Base-by-base conservation (phyloP, 2,888 invertebrate species). In the Meiosimyza platycephala region DNA sequence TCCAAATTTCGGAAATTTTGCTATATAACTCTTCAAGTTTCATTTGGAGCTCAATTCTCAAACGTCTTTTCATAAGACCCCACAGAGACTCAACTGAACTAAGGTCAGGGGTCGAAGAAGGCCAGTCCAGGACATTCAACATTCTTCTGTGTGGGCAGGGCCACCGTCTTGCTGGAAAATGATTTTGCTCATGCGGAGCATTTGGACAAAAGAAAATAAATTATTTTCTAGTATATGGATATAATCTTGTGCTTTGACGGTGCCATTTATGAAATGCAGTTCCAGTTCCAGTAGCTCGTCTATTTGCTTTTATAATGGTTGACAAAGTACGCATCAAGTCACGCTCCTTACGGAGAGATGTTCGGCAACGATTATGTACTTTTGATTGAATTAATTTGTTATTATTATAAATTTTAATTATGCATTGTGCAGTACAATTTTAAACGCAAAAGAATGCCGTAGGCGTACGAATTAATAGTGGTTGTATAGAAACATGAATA, bases 131-230 rank as follows among this genome's bases (percentile, higher is more conserved):
- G 65, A 71, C 59, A 9, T 64, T n/a, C 65, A 48, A 47, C 13
- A 33, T 71, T 71, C 11, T 55, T 40, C 18, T 40, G 70, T 54
- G 16, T 70, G 62, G 62, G 33, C 51, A 40, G 40, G 54, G 40
- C 63, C 60, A 70, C 70, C 70, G 52, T 70, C 63, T 12, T 67
- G 67, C 55, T 40, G 57, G 9, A 67, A 67, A 40, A 52, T 52
- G 18, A 33, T 59, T 59, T 69, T 48, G 11, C 60, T 51, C 15
- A 33, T 40, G 40, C 7, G 28, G 28, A 28, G 28, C 28, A 28
- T 28, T 28, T 28, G 4, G 15, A 71, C 47, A 9, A 40, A 71
- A 54, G 51, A 7, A 7, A 52, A 3, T 50, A 62, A 52, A 62
- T 28, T 51, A 33, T 71, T 40, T 62, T 63, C 63, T 11, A 71